Base-by-base conservation (phyloP, 2,888 invertebrate genomes). In the Lepidocyrtinus sp. region DNA sequence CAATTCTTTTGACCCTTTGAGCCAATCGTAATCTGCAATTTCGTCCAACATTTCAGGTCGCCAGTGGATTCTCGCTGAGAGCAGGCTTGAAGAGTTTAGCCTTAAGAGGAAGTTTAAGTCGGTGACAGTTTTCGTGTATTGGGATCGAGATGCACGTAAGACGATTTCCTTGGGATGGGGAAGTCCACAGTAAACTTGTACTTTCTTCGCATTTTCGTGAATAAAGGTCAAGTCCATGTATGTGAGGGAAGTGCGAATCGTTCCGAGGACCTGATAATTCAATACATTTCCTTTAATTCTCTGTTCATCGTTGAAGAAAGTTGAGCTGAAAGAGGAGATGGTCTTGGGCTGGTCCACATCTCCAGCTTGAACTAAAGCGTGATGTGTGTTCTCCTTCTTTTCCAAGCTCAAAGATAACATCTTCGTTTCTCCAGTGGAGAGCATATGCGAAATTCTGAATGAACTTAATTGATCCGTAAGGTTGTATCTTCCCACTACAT, bases 51-150 rank as follows among this genome's bases (percentile, higher is more conserved):
- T 72, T 21, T 87, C 87, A 1, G 87, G 86, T 12, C 87, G 85
- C 88, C 88, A 88, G 5, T 84, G 81, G 1, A 88, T 59, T 19
- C 84, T 83, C 1, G 86, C 86, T 36, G 87, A 87, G 1, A 88
- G 78, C 15, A 87, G 75, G 19, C 86, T 84, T 2, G 87, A 86
- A 22, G 87, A 83, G 79, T 88, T 88, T 15, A 88, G 86, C 25
- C 86, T 81, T 25, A 88, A 19, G 0, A 83, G 81, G 27, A 87
- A 73, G 9, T 84, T 76, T 17, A 85, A 83, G 61, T 88, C 88
- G 12, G 82, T 74, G n/a, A 85, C 85, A 9, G 83, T 85, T 27
- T 79, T 79, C 26, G 86, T 88, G 63, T 83, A 84, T 21, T 87
- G 80, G 9, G 85, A 83, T 22, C 87, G 86, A 7, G 85, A 82